Conservation (phyloP, 1,140 invertebrate genomes). For the Pectinophora gossypiella region DNA sequence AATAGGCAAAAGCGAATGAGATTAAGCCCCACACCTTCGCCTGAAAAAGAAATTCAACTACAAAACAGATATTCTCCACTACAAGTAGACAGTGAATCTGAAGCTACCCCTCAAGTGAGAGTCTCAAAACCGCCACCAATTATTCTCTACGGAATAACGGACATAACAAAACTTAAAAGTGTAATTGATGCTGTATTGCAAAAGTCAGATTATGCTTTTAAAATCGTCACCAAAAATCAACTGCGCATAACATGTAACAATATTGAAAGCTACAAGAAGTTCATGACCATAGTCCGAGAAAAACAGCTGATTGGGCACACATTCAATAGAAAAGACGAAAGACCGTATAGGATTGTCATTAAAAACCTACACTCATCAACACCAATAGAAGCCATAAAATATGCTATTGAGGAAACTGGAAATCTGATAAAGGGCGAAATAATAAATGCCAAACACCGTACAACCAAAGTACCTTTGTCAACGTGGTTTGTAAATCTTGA, state of each 20-base stretch:
- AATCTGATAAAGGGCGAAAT: slow-evolving; percentile 41
- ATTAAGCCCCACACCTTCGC: too few relatives aligned
- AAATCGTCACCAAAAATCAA: slow-evolving; percentile 10
- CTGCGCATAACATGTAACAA: background rate
- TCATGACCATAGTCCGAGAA: slow-evolving; percentile 1
- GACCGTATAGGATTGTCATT: slow-evolving; percentile 6
- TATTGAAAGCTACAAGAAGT: slow-evolving; percentile 1
- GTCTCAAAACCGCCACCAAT: too few relatives aligned
- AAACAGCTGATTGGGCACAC: slow-evolving; percentile 13
- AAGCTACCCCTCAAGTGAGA: too few relatives aligned
- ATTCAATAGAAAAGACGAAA: slow-evolving; percentile 9
- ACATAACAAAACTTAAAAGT: slow-evolving; percentile 7
- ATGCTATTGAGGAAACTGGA: slow-evolving; percentile 5
- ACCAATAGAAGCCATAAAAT: slow-evolving; percentile 4
- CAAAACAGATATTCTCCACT: too few relatives aligned
- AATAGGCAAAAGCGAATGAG: too few relatives aligned
- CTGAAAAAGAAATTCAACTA: too few relatives aligned
- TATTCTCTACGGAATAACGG: slow-evolving; percentile 12
- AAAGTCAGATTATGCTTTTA: background rate
- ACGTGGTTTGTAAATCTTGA: background rate
- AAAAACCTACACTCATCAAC: slow-evolving; percentile 10
- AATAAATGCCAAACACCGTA: slow-evolving; percentile 10
- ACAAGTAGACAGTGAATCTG: too few relatives aligned
- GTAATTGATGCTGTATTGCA: background rate
- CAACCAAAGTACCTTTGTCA: slow-evolving; percentile 12